Percentiles rank a stretch among this genome's conserved stretches.
These are phyloP conservation scores for Phasia obesa DNA, from an alignment of 2,888 invertebrate genomes.

Conservation along the genomic window DNA sequence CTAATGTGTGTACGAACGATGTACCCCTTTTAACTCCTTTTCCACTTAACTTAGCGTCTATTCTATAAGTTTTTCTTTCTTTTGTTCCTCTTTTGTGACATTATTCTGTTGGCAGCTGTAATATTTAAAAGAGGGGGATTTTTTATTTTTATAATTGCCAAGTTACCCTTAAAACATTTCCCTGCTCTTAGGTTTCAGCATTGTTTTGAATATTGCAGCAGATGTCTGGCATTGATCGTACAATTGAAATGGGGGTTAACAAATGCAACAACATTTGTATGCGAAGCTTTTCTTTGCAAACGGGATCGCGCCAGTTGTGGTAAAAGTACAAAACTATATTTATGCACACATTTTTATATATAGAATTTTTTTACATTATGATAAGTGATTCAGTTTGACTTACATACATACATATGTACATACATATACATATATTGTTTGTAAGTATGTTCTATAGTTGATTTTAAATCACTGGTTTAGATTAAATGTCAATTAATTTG, in stretches of 20 bases:
- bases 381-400: too few relatives aligned
- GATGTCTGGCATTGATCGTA: constrained; percentile 43
- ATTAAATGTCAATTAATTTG: too few relatives aligned
- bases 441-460: too few relatives aligned
- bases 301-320: constrained; percentile 31
- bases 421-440: too few relatives aligned
- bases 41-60: constrained; percentile 26
- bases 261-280: constrained; percentile 45
- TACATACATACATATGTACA: too few relatives aligned
- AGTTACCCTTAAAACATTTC: constrained; percentile 54
- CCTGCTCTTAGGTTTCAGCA: constrained; percentile 14
- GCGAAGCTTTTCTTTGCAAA: constrained; percentile 40
- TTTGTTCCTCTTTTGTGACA: constrained; percentile 19
- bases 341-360: not conserved
- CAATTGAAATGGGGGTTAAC: constrained; percentile 47
- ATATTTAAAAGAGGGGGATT: constrained; percentile 32
- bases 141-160: constrained; percentile 15
- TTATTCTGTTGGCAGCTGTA: constrained; percentile 44
- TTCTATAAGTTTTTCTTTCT: constrained; percentile 35
- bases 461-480: too few relatives aligned
- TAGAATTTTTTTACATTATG: too few relatives aligned
- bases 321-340: not conserved
- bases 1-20: too few relatives aligned
- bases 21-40: not conserved
- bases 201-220: constrained; percentile 38